Base-by-base conservation (phyloP, 2,888 invertebrate species). In the Dicyrtoma fusca region DNA sequence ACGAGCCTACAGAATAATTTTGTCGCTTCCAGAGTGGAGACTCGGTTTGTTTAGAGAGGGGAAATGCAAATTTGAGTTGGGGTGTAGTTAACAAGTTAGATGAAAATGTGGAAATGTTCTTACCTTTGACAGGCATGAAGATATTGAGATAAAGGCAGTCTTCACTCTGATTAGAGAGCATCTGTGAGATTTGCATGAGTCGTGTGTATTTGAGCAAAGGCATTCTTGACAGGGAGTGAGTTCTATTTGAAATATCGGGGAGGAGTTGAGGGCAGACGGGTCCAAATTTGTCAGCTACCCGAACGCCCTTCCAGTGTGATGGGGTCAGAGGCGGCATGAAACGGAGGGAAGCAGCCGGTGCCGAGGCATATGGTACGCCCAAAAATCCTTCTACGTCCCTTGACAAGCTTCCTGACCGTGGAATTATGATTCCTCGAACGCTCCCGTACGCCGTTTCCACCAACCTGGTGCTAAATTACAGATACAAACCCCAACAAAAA, bases 241-340 rank as follows among this genome's bases (percentile, higher is more conserved):
- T 76, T 45, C 78, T 75, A 69, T 80, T 80, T 51, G 76, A 87
- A 79, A 88, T 79, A 85, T 93, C 91, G 75, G 95, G 95, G 81
- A 94, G 86, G 79, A 91, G 89, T 86, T 97, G 97, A 6, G 96
- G 95, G 83, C 97, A 97, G 42, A 95, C 96, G 13, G 95, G 93
- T 79, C 92, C 90, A 82, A 94, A 93, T 82, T 87, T 88, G 84
- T 94, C 93, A 76, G 94, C 94, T 81, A 91, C 89, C 84, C 92
- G 91, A 55, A 95, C 92, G 49, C 93, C 94, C 71, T 90, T 89
- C 95, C 95, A 95, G 83, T 94, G 89, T 69, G 94, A 92, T 26
- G 95, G 94, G 74, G 92, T 93, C 23, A 95, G 95, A 21, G 97
- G 97, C 13, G 96, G 96, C 95, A 97, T 96, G 84, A 97, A 97